Base-by-base conservation (phyloP, 2,888 invertebrate genomes). In the Resseliella maxima region DNA sequence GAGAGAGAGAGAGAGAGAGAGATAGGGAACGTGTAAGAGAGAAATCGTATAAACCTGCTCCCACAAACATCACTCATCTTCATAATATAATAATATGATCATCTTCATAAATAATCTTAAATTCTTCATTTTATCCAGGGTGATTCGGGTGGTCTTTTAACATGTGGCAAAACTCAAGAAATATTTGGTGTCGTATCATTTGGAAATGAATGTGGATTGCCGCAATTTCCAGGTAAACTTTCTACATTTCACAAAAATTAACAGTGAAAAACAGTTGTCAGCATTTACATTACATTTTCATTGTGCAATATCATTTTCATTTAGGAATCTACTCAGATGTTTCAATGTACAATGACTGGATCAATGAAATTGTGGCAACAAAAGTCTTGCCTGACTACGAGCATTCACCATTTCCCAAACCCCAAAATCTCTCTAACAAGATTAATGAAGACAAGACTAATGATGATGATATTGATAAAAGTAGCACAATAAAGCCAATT, bases 131-230 rank as follows among this genome's bases (percentile, higher is more conserved):
- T 24, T 59, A 41, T 41, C 41, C 24, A 72, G 72, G 72, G 72
- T 72, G 72, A 72, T 31, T 72, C 72, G 15, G 72, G 72, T 15
- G 72, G 72, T 31, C 18, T 72, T 15, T 31, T 72, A 72, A 72
- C 72, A 0, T 72, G 72, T n/a, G 72, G 15, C 12, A 24, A 24
- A n/a, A 10, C 15, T 5, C 15, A 18, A 72, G 31, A 31, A 31
- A 3, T 72, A 31, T 72, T 35, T 18, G 72, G 72, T 2, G 72
- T 72, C 18, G 15, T 72, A 31, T 72, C 72, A 6, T 72, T 72
- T 18, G 72, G 72, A 31, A 72, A 72, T 72, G 72, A 72, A 31
- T 72, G 72, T 15, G 72, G 72, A 3, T 35, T 72, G 31, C 72
- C 72, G 0, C 6, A 72, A 1, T 72, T 72, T 31, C 72, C 72